A percentile compares a stretch with the other conserved stretches of the same genome.
Conservation (phyloP, 2,888 invertebrate genomes). For the Cheilosia grossa region DNA sequence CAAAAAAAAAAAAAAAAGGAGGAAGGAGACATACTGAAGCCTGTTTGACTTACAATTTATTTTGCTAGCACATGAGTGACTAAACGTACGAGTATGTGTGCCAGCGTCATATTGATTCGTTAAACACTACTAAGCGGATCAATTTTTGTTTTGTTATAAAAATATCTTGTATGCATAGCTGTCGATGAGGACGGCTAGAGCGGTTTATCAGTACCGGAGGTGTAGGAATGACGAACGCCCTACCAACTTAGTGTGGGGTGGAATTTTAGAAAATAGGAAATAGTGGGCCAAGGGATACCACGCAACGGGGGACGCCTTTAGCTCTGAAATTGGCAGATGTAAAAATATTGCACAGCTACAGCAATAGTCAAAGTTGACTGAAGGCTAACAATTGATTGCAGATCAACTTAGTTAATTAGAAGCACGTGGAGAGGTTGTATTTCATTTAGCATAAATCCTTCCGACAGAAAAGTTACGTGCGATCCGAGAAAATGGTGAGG, state of each 20-base stretch:
- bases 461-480: too few species aligned
- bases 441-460: not conserved
- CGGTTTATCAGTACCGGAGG: conserved; percentile 41
- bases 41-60: conserved; percentile 70
- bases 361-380: not conserved
- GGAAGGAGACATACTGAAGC: conserved; percentile 58
- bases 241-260: conserved; percentile 10
- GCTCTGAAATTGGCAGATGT: conserved; percentile 19
- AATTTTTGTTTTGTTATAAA: conserved; percentile 72
- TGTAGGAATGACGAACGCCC: conserved; percentile 25
- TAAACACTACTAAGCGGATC: conserved; percentile 69
- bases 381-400: not conserved
- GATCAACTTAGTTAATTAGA: conserved; percentile 33
- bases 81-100: conserved; percentile 20
- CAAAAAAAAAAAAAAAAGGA: conserved; percentile 66
- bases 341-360: conserved; percentile 16
- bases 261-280: conserved; percentile 42
- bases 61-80: conserved; percentile 51
- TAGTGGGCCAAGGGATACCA: conserved; percentile 31
- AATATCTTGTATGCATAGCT: conserved; percentile 69
- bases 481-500: too few species aligned
- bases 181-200: conserved; percentile 58
- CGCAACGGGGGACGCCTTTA: conserved; percentile 45
- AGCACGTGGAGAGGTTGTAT: conserved; percentile 6
- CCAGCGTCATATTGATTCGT: conserved; percentile 65